Percentiles rank a stretch among this genome's conserved stretches.
Conservation (phyloP, 2,113 vertebrate genomes). For the Trematomus loennbergii region DNA sequence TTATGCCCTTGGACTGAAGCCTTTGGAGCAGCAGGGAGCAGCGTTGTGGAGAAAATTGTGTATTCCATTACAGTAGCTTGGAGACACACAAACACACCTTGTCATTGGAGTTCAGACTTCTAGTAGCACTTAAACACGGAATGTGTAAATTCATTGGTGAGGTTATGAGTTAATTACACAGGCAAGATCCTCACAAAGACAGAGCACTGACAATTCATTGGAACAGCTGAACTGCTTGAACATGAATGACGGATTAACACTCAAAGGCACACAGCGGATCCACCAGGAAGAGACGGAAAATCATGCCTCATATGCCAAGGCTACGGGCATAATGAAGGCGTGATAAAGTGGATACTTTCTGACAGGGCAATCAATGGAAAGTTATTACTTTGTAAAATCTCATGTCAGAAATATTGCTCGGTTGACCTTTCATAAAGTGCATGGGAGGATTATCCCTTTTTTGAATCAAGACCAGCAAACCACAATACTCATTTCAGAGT, state of each 20-base stretch:
- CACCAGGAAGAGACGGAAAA: constrained; percentile 1
- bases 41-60: not conserved
- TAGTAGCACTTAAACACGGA: not conserved
- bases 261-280: constrained; percentile 4
- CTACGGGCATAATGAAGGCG: constrained; percentile 5
- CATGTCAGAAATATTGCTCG: constrained; percentile 18
- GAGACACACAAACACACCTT: not conserved
- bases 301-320: constrained; percentile 10
- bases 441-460: constrained; percentile 3
- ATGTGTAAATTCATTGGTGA: not conserved
- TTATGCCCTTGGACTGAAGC: constrained; percentile 21
- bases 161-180: constrained; percentile 9
- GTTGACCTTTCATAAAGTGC: constrained; percentile 35
- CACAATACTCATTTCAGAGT: constrained; percentile 6
- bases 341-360: not conserved
- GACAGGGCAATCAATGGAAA: constrained; percentile 17
- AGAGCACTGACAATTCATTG: constrained; percentile 4
- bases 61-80: not conserved
- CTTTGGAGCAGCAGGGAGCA: constrained; percentile 11
- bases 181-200: constrained; percentile 5
- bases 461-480: constrained; percentile 27
- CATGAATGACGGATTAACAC: constrained; percentile 14
- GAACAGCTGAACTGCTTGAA: constrained; percentile 16
- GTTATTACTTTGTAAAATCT: constrained; percentile 35
- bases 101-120: not conserved